Conservation (phyloP, 2,113 vertebrate species). For the Neolamprologus brichardi region DNA sequence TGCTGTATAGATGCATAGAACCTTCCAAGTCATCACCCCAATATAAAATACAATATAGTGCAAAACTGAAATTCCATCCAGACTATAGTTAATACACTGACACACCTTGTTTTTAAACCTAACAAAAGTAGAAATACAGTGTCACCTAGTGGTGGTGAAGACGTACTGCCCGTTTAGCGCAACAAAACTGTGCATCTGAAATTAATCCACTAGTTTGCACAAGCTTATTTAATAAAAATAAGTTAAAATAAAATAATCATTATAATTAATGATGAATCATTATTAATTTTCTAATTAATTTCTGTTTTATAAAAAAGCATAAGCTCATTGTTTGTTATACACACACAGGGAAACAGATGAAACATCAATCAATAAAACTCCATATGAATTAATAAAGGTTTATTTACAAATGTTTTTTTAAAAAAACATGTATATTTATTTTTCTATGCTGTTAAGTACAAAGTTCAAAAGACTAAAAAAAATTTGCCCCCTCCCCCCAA, state of each 20-base stretch:
- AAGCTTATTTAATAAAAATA: neutral
- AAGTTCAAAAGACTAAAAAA: conserved; percentile 10
- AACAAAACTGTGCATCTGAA: neutral
- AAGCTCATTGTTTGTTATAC: neutral
- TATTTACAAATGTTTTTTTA: conserved; percentile 48
- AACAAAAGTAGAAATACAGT: neutral
- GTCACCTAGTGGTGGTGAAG: conserved; percentile 24
- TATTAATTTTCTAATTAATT: neutral
- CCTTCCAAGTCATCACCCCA: neutral
- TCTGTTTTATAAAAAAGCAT: neutral
- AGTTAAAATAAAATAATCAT: neutral
- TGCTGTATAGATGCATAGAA: neutral
- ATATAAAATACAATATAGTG: neutral
- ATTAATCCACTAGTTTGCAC: neutral
- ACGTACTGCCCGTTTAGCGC: neutral
- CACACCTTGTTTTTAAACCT: neutral
- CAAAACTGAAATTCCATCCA: neutral
- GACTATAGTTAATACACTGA: neutral
- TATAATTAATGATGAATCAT: neutral
- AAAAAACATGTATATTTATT: conserved; percentile 6
- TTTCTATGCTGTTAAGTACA: conserved; percentile 32
- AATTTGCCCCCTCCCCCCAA: neutral
- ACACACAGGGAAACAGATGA: neutral
- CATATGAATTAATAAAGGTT: neutral
- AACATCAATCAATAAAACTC: neutral